These are phyloP conservation scores for Boloria selene DNA, from an alignment of 2,888 invertebrate species.

Conservation along the genomic window DNA sequence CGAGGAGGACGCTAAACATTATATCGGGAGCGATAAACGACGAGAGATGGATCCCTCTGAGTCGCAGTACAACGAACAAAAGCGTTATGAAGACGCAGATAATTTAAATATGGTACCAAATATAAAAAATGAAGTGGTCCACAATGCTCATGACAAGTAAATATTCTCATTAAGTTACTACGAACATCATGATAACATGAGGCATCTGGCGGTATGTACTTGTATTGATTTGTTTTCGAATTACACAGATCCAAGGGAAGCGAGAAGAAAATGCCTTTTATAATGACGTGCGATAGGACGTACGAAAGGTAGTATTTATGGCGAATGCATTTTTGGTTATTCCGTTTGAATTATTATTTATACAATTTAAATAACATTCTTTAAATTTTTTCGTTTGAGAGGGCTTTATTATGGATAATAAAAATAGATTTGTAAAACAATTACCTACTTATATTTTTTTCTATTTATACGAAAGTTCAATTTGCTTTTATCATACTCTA, in stretches of 20 bases:
- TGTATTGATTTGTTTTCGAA: neutral
- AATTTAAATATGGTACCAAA: constrained; percentile 49
- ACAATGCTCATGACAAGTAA: constrained; percentile 45
- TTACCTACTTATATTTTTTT: too few species aligned
- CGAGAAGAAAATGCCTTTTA: constrained; percentile 57
- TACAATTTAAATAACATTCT: neutral
- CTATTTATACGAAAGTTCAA: too few species aligned
- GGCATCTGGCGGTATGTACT: neutral
- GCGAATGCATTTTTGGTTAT: too few species aligned
- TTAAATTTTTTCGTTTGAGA: too few species aligned
- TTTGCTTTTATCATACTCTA: too few species aligned
- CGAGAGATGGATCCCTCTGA: constrained; percentile 51
- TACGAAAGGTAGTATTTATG: constrained; percentile 62
- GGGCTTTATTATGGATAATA: too few species aligned
- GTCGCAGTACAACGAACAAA: constrained; percentile 49
- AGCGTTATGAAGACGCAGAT: constrained; percentile 59
- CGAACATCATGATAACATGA: neutral
- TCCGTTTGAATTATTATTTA: too few species aligned
- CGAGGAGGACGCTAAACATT: constrained; percentile 55
- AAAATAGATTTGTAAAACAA: too few species aligned
- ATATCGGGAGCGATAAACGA: constrained; percentile 49
- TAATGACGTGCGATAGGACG: constrained; percentile 66
- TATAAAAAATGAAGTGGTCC: constrained; percentile 55
- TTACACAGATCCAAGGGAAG: constrained; percentile 62
- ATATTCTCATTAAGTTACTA: constrained; percentile 13